A percentile compares a stretch with the other conserved stretches of the same genome.
Evolutionary conservation across 2,797 vertebrate species (phyloP).

Genomic region (Holocentrus rufus): DNA sequence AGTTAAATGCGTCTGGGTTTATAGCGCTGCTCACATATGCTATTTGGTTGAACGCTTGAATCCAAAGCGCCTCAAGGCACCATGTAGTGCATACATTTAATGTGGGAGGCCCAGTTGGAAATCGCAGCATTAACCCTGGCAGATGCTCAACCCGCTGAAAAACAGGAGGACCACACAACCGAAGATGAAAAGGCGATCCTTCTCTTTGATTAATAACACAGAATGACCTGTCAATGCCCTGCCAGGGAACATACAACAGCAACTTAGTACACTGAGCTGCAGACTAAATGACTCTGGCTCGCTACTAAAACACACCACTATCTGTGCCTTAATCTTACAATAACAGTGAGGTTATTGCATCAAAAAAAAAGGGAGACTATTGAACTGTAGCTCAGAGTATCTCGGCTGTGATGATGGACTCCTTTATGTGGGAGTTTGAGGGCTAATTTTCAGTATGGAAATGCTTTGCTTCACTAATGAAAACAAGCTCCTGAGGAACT

Average conservation of each 20-base stretch:
- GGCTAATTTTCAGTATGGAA: constrained; percentile 14
- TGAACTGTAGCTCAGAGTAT: neutral
- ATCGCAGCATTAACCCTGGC: neutral
- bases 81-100: neutral
- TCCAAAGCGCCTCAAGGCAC: neutral
- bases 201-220: neutral
- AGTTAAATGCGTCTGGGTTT: neutral
- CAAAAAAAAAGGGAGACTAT: neutral
- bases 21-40: neutral
- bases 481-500: constrained; percentile 11
- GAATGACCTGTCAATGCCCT: neutral
- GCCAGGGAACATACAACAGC: constrained; percentile 3
- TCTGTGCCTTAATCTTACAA: constrained; percentile 4
- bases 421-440: neutral
- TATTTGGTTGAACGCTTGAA: neutral
- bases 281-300: neutral
- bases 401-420: constrained; percentile 9
- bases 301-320: neutral
- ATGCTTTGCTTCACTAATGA: constrained; percentile 26
- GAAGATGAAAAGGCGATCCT: neutral
- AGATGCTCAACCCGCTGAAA: neutral
- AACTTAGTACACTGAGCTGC: neutral
- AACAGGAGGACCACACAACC: neutral
- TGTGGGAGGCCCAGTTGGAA: neutral
- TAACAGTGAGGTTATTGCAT: neutral